These are phyloP conservation scores for Acyrthosiphon pisum DNA, from an alignment of 1,140 invertebrate species.

Conservation along the genomic window DNA sequence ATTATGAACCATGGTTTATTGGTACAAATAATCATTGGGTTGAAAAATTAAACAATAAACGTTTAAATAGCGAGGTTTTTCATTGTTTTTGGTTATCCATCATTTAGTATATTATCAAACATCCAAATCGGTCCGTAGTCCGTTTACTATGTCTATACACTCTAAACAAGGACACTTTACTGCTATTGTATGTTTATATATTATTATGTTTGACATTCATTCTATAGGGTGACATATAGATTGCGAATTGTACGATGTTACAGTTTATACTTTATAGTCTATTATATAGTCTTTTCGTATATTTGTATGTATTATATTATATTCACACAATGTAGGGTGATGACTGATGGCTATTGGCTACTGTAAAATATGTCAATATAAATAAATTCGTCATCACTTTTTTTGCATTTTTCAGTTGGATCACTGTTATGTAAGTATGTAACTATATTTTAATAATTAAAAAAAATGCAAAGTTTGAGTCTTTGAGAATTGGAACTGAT, in stretches of 20 bases:
- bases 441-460: background rate
- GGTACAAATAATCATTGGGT: background rate
- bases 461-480: background rate
- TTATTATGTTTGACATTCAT: background rate
- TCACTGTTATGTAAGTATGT: background rate
- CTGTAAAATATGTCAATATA: background rate
- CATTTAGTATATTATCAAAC: background rate
- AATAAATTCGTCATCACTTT: background rate
- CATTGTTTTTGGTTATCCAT: background rate
- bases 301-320: background rate
- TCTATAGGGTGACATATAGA: background rate
- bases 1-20: background rate
- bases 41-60: background rate
- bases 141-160: background rate
- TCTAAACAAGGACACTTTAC: conserved; percentile 12
- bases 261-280: background rate
- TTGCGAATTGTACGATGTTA: background rate
- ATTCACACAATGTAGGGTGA: background rate
- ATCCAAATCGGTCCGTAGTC: background rate
- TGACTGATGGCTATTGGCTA: background rate
- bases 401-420: background rate
- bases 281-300: too few species aligned
- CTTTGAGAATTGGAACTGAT: background rate
- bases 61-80: background rate
- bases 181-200: background rate